Evolutionary conservation across 2,797 vertebrate species (phyloP).

Genomic region (Darevskia mixta): DNA sequence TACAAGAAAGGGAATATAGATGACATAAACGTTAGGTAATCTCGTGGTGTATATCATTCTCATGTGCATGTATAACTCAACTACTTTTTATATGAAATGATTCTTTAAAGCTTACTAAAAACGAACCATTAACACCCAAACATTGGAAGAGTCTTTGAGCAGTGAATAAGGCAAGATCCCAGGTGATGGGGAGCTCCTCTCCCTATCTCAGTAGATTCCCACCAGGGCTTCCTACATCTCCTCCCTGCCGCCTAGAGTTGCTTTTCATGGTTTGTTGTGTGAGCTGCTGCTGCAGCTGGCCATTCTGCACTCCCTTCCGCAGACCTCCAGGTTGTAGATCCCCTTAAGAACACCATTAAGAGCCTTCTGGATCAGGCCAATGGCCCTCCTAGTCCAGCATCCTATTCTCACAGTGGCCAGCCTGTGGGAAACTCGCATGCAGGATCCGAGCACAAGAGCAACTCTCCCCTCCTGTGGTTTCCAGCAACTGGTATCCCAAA

Average conservation of each 20-base stretch:
- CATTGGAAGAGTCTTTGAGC: neutral
- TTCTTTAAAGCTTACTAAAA: neutral
- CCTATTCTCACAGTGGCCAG: too few relatives aligned
- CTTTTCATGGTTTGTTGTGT: too few relatives aligned
- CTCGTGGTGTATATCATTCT: neutral
- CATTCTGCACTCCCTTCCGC: too few relatives aligned
- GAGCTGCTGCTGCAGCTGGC: neutral
- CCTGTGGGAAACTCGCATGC: too few relatives aligned
- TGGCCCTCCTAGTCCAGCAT: too few relatives aligned
- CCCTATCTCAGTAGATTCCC: neutral
- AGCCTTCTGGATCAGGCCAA: too few relatives aligned
- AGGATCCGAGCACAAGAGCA: too few relatives aligned
- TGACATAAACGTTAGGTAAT: neutral
- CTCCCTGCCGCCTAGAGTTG: neutral
- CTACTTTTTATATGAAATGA: neutral
- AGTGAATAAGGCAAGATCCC: neutral
- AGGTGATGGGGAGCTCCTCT: too few relatives aligned
- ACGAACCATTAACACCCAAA: neutral
- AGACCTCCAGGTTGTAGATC: neutral
- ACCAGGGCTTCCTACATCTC: neutral
- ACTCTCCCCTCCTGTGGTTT: too few relatives aligned
- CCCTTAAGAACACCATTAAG: too few relatives aligned
- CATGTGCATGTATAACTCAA: neutral
- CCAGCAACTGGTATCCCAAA: too few relatives aligned
- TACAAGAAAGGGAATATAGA: neutral